phyloP scores from a whole-genome alignment of 2,797 vertebrate genomes.

The Takifugu rubripes region DNA sequence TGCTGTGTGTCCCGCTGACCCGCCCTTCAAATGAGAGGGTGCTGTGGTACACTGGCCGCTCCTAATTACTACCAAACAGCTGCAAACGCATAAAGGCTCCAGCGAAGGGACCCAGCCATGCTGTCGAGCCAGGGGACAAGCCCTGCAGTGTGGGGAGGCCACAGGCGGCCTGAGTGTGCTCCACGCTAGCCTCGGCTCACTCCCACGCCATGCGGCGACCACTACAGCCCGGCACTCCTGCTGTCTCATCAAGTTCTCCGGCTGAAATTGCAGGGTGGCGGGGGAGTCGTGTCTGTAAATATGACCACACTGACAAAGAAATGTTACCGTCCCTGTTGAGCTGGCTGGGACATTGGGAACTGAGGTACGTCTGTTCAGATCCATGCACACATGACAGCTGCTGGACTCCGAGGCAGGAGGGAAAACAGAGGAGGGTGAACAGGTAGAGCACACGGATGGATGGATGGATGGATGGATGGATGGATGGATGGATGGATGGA shows the following conservation, averaged over 20 bases:
- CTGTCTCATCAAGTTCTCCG: slow-evolving; percentile 75
- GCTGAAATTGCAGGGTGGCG: slow-evolving; percentile 77
- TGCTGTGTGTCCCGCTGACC: slow-evolving; percentile 73
- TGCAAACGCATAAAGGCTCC: slow-evolving; percentile 67
- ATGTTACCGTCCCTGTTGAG: slow-evolving; percentile 69
- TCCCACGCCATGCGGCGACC: slow-evolving; percentile 64
- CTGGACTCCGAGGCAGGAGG: slow-evolving; percentile 37
- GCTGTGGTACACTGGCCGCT: slow-evolving; percentile 68
- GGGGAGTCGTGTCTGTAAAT: slow-evolving; percentile 73
- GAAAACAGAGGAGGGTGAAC: slow-evolving; percentile 22
- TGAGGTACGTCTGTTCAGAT: slow-evolving; percentile 67
- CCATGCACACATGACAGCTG: slow-evolving; percentile 56
- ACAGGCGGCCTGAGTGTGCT: slow-evolving; percentile 57
- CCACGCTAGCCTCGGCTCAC: slow-evolving; percentile 55
- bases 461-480: neutral
- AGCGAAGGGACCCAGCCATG: slow-evolving; percentile 50
- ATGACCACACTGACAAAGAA: slow-evolving; percentile 72
- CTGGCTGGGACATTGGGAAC: slow-evolving; percentile 55
- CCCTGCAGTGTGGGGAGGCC: slow-evolving; percentile 67
- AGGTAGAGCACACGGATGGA: slow-evolving; percentile 17
- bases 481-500: neutral
- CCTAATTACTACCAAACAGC: slow-evolving; percentile 79
- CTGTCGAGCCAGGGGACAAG: slow-evolving; percentile 64
- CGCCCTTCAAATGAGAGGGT: slow-evolving; percentile 83
- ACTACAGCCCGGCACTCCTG: slow-evolving; percentile 58